Evolutionary conservation across 1,140 invertebrate genomes (phyloP).

Genomic region (Sycobia sp.): DNA sequence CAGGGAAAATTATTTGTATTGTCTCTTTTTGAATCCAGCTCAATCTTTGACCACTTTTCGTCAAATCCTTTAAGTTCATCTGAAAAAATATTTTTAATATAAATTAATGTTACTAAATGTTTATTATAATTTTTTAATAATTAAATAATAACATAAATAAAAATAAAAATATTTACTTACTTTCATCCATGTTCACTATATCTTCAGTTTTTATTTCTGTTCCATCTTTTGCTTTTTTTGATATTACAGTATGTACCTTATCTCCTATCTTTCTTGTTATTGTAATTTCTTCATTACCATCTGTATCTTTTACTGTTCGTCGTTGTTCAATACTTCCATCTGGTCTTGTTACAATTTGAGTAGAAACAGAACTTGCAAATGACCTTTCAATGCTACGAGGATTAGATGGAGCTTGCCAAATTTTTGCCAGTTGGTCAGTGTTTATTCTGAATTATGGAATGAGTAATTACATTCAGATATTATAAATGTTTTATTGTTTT

Average conservation of each 20-base stretch:
- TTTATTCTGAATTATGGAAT: slow-evolving; percentile 47
- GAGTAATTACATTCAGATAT: neutral
- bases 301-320: slow-evolving; percentile 56
- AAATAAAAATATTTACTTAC: slow-evolving; percentile 43
- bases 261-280: slow-evolving; percentile 57
- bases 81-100: slow-evolving; percentile 40
- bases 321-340: slow-evolving; percentile 61
- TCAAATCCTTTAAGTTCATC: slow-evolving; percentile 45
- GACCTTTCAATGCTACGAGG: slow-evolving; percentile 3
- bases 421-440: slow-evolving; percentile 50
- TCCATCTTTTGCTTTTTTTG: slow-evolving; percentile 57
- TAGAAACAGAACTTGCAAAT: slow-evolving; percentile 45
- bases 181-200: slow-evolving; percentile 59
- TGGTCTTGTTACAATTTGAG: slow-evolving; percentile 49
- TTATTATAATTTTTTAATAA: slow-evolving; percentile 2
- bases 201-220: slow-evolving; percentile 57
- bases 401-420: slow-evolving; percentile 46
- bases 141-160: slow-evolving; percentile 40
- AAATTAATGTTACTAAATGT: slow-evolving; percentile 27
- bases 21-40: slow-evolving; percentile 26
- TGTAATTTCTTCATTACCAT: slow-evolving; percentile 61
- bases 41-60: slow-evolving; percentile 36
- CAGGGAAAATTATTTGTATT: slow-evolving; percentile 46
- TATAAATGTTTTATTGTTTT: slow-evolving; percentile 14
- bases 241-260: slow-evolving; percentile 57